phyloP scores from a whole-genome alignment of 2,797 vertebrate species.

The Cuniculus paca region DNA sequence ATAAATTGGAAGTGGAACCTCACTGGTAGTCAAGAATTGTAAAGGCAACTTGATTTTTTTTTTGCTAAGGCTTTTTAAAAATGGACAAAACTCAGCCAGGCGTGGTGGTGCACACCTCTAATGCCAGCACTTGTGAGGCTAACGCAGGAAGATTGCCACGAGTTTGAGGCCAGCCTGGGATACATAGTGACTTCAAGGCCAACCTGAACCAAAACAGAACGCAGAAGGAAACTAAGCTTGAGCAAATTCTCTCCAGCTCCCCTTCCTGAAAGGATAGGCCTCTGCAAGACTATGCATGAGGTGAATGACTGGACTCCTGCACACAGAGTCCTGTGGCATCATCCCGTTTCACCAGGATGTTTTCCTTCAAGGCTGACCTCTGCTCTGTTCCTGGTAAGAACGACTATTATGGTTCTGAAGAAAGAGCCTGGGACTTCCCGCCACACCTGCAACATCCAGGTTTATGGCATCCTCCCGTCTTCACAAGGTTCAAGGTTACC shows the following conservation, averaged over 20 bases:
- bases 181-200: not conserved
- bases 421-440: not conserved
- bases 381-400: not conserved
- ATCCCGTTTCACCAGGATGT: not conserved
- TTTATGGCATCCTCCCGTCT: not conserved
- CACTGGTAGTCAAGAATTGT: not conserved
- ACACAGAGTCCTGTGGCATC: not conserved
- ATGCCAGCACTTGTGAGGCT: not conserved
- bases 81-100: not conserved
- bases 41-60: not conserved
- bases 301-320: no score
- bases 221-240: not conserved
- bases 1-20: not conserved
- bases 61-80: not conserved
- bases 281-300: no score
- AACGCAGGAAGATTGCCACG: not conserved
- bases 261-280: not conserved
- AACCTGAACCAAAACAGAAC: not conserved
- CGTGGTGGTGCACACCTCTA: not conserved
- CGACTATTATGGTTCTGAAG: not conserved
- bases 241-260: not conserved
- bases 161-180: not conserved
- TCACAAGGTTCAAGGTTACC: not conserved
- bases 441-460: not conserved
- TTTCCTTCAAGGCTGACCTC: not conserved